phyloP scores from a whole-genome alignment of 2,888 invertebrate genomes.

The Cacoxenus indagator region DNA sequence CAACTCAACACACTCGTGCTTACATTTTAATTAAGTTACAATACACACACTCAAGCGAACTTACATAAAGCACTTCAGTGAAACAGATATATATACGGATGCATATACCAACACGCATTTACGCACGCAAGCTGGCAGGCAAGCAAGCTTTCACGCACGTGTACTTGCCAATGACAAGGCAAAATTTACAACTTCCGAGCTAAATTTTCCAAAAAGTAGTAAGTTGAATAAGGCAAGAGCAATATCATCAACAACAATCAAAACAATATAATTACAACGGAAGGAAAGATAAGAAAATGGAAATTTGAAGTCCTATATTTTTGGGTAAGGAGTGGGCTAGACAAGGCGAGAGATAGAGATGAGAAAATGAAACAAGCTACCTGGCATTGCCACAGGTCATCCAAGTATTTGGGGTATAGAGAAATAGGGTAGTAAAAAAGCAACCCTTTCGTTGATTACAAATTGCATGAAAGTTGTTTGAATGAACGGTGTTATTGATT shows the following conservation, averaged over 20 bases:
- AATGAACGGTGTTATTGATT: background rate
- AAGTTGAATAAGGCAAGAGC: conserved; percentile 34
- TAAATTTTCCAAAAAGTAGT: conserved; percentile 62
- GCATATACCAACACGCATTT: conserved; percentile 1
- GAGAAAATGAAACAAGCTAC: too few relatives aligned
- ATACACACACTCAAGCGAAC: too few relatives aligned
- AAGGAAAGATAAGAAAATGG: background rate
- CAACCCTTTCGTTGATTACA: conserved; percentile 51
- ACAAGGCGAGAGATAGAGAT: too few relatives aligned
- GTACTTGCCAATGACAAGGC: conserved; percentile 64
- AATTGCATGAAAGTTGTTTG: conserved; percentile 61
- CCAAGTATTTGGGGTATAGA: too few relatives aligned
- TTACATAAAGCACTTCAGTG: too few relatives aligned
- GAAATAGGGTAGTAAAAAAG: too few relatives aligned
- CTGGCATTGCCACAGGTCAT: too few relatives aligned
- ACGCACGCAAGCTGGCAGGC: background rate
- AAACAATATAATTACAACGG: background rate
- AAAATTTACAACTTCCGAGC: conserved; percentile 65
- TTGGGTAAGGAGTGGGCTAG: background rate
- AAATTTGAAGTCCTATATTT: conserved; percentile 21
- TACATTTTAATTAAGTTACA: too few relatives aligned
- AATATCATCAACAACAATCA: background rate
- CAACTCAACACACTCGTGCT: too few relatives aligned
- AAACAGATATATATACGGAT: conserved; percentile 23
- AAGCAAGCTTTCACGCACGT: conserved; percentile 47